Base-by-base conservation (phyloP, 2,888 invertebrate genomes). In the Beris morrisii region DNA sequence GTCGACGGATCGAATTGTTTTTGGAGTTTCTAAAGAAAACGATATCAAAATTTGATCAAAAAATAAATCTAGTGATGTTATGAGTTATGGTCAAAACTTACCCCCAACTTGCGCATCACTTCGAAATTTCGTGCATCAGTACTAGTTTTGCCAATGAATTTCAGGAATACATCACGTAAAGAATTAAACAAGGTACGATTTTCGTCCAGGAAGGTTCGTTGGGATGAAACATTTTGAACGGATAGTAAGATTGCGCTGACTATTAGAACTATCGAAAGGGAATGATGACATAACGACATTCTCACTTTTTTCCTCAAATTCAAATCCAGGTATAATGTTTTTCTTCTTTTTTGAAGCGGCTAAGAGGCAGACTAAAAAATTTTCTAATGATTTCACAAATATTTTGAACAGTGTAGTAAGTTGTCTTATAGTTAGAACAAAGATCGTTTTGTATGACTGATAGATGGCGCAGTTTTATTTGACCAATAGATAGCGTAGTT, bases 21-120 rank as follows among this genome's bases (percentile, higher is more conserved):
- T 72, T 80, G 81, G 0, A 76, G 74, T 77, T 79, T 80, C 81
- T 81, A 55, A 32, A 31, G 28, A 32, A 59, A n/a, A 50, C 38
- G 53, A 13, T 11, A 31, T 61, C 46, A 58, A 69, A 70, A 38
- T 38, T 38, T 9, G 38, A 38, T 38, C 9, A 54, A 57, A 61
- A 45, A 28, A 65, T 45, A 11, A 55, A 53, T 0, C 9, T 38
- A 9, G n/a, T n/a, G n/a, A n/a, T n/a, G n/a, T n/a, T n/a, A n/a
- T n/a, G n/a, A n/a, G n/a, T n/a, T n/a, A n/a, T n/a, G 38, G 9
- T 38, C 9, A 1, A 38, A 38, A 71, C 74, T 73, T 73, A 78
- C 79, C 32, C 76, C 78, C 13, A 74, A 71, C 64, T 70, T 73
- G 9, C 73, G 72, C 9, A 75, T 67, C 44, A 71, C 69, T 53